A percentile compares a stretch with the other conserved stretches of the same genome.
Conservation (phyloP, 2,888 invertebrate genomes). For the Gymnosoma rotundatum region DNA sequence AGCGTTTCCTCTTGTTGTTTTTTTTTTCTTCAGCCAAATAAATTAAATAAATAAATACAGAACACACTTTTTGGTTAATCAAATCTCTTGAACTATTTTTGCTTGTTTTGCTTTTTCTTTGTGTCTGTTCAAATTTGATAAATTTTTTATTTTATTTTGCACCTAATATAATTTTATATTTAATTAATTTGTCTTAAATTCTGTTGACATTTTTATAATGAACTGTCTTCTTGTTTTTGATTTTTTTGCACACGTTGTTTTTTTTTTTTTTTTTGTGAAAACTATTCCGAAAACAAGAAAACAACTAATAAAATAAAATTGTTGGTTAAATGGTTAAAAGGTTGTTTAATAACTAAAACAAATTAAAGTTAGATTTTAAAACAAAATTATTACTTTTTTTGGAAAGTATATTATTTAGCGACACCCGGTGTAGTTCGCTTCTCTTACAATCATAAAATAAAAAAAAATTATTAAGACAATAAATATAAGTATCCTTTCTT, state of each 20-base stretch:
- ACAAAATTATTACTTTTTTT: no score
- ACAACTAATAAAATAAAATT: no score
- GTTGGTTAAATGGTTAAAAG: no score
- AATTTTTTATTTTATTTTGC: slow-evolving; percentile 1
- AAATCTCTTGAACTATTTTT: neutral
- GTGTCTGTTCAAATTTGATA: slow-evolving; percentile 5
- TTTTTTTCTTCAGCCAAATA: neutral
- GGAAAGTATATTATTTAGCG: no score
- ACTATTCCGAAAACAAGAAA: neutral
- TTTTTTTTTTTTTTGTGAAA: neutral
- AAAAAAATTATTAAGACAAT: no score
- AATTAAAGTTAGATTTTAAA: no score
- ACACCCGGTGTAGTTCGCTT: no score
- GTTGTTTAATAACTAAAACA: no score
- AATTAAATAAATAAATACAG: neutral
- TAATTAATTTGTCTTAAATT: slow-evolving; percentile 56
- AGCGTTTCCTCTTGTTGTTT: slow-evolving; percentile 12
- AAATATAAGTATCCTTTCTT: no score
- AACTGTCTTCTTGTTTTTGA: neutral
- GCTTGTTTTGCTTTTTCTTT: neutral
- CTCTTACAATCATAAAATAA: no score
- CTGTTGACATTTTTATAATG: slow-evolving; percentile 44
- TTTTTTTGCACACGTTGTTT: slow-evolving; percentile 55
- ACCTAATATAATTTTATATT: slow-evolving; percentile 21
- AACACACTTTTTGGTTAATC: slow-evolving; percentile 44